phyloP scores from a whole-genome alignment of 2,797 vertebrate genomes.

The Galaxias olidus region DNA sequence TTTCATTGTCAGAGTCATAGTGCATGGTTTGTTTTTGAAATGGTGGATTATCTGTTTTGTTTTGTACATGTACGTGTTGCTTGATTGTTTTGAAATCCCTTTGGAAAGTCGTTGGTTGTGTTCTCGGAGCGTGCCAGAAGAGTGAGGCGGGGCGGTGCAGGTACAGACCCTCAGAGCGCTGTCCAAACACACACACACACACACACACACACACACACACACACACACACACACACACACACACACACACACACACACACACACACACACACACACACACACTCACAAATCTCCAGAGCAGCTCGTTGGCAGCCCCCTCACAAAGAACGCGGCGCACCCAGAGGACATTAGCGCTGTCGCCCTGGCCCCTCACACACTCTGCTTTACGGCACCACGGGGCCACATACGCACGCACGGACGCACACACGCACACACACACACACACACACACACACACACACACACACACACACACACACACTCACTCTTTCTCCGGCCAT shows the following conservation, averaged over 20 bases:
- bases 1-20: too few relatives aligned
- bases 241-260: neutral
- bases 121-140: slow-evolving; percentile 1
- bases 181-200: too few relatives aligned
- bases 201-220: slow-evolving; percentile 4
- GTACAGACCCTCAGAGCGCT: neutral
- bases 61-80: neutral
- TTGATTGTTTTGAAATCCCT: too few relatives aligned
- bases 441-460: neutral
- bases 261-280: neutral
- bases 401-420: slow-evolving; percentile 7
- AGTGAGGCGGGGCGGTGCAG: neutral
- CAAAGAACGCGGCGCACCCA: slow-evolving; percentile 4
- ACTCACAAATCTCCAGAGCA: neutral
- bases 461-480: neutral
- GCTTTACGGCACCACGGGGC: neutral
- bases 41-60: too few relatives aligned
- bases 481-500: neutral
- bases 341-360: slow-evolving; percentile 7
- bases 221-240: slow-evolving; percentile 5
- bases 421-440: slow-evolving; percentile 1
- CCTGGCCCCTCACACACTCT: neutral
- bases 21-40: too few relatives aligned
- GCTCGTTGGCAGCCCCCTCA: neutral
- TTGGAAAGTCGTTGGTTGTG: neutral